Conservation (phyloP, 2,888 invertebrate species). For the Mellilla xanthometata region DNA sequence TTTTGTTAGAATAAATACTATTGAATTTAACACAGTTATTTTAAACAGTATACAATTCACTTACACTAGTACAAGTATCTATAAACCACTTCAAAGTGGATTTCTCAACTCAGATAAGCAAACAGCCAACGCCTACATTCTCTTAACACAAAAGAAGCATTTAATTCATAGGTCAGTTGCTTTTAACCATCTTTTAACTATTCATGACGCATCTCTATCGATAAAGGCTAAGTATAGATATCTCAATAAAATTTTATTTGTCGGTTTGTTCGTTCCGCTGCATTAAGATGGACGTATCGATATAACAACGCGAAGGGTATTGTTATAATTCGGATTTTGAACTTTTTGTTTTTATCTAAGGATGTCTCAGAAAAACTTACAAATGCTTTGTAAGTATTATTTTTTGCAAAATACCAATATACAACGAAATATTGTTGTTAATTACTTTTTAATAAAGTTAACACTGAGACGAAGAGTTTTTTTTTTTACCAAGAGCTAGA, state of each 20-base stretch:
- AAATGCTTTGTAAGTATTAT: too few species aligned
- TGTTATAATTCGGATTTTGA: conserved; percentile 59
- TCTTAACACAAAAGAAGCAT: conserved; percentile 36
- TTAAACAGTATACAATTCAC: too few species aligned
- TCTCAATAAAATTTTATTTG: conserved; percentile 51
- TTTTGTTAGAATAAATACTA: too few species aligned
- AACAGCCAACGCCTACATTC: conserved; percentile 40
- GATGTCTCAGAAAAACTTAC: too few species aligned
- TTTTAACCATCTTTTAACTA: conserved; percentile 39
- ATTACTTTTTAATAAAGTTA: too few species aligned
- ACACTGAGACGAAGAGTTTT: too few species aligned
- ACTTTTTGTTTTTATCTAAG: too few species aligned
- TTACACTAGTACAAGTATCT: too few species aligned
- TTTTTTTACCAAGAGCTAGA: too few species aligned
- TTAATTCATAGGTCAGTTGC: conserved; percentile 31
- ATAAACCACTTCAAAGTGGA: conserved; percentile 5
- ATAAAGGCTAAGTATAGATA: conserved; percentile 42
- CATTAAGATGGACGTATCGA: conserved; percentile 67
- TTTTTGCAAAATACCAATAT: too few species aligned
- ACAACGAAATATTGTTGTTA: too few species aligned
- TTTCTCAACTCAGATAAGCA: conserved; percentile 27
- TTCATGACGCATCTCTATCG: conserved; percentile 34
- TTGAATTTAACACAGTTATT: too few species aligned
- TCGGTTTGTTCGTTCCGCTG: conserved; percentile 54
- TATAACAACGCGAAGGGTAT: conserved; percentile 57